Base-by-base conservation (phyloP, 1,140 invertebrate species). In the Pachyrhynchus sulphureomaculatus region DNA sequence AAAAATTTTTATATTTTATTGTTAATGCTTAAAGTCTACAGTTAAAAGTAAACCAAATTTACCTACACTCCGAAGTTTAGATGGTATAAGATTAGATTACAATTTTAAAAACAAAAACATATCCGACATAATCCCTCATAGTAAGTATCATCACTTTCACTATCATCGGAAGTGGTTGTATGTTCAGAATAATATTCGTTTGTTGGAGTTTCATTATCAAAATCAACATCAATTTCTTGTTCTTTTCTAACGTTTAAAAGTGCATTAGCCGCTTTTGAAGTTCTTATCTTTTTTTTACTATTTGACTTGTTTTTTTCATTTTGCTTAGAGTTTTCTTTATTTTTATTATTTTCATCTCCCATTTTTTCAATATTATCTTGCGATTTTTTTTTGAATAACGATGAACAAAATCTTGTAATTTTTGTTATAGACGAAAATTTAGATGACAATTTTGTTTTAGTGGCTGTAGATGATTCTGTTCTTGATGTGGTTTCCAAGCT, bases 51-150 rank as follows among this genome's bases (percentile, higher is more conserved):
- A 2, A 29, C 1, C 5, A 29, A 29, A 9, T 29, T 9, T 29
- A 29, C 5, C 26, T 29, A 29, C 26, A 29, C 6, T 10, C 5
- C 26, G 8, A 26, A 26, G 24, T 26, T 26, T n/a, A 26, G 8
- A 26, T 4, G 8, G 24, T 26, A 3, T 8, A 26, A 26, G n/a
- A n/a, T n/a, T n/a, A n/a, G n/a, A n/a, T n/a, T n/a, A n/a, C n/a
- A n/a, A n/a, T n/a, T n/a, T 29, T 47, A 56, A 34, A 56, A 56
- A 23, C 53, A 56, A 26, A 44, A 56, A 44, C 53, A 56, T 20
- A 56, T 44, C 18, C 32, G 12, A 26, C 53, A 56, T 44, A 45
- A 44, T 32, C 21, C 39, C 12, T 44, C 17, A 32, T 56, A 56
- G 33, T 32, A 33, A 10, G 12, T 15, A 44, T 44, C 39, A 32